Evolutionary conservation across 2,113 vertebrate species (phyloP), one percentile per base, ranked within the genome.

Genomic region (Hucho hucho): DNA sequence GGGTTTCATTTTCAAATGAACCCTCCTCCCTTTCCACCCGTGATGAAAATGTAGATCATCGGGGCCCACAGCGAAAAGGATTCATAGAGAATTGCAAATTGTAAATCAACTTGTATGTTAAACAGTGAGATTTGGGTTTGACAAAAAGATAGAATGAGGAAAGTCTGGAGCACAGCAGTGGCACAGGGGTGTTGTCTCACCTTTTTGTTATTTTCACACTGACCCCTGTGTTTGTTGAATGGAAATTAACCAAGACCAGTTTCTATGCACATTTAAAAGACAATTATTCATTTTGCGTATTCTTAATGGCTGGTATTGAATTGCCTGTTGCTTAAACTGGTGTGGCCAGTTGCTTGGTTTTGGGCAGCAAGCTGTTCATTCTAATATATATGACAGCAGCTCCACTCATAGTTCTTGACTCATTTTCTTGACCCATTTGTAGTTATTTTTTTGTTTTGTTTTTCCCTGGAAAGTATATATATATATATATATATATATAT

Each of bases 1-100:
- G 13, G 95, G 94, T 98, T 98, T 96, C 97, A 98, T 98, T 99
- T 98, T 96, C 96, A 98, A 98, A 98, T 97, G 95, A 97, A 95
- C 96, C 95, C 94, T 93, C 88, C 85, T 16, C 49, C 49, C 49
- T 16, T 53, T 53, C 14, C 3, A 14, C 4, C 87, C 91, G 93
- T 90, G 94, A 97, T 97, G 95, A 96, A 96, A 96, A 96, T 95
- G 95, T 95, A 91, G 94, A 95, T 95, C 94, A 95, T 92, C 90
- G 89, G 91, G 93, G 92, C 87, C 49, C 94, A 94, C 93, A 96
- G 91, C 96, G 94, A 97, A 95, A 94, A 92, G 93, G 93, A 91
- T 94, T 96, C 94, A 93, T 95, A 95, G 94, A 93, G 93, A 97
- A 96, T 92, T 94, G 93, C 94, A 96, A 96, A 97, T 96, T 96